Percentiles rank a stretch among this genome's conserved stretches.
Evolutionary conservation across 2,113 vertebrate species (phyloP).

Genomic region (Ptilonorhynchus violaceus): DNA sequence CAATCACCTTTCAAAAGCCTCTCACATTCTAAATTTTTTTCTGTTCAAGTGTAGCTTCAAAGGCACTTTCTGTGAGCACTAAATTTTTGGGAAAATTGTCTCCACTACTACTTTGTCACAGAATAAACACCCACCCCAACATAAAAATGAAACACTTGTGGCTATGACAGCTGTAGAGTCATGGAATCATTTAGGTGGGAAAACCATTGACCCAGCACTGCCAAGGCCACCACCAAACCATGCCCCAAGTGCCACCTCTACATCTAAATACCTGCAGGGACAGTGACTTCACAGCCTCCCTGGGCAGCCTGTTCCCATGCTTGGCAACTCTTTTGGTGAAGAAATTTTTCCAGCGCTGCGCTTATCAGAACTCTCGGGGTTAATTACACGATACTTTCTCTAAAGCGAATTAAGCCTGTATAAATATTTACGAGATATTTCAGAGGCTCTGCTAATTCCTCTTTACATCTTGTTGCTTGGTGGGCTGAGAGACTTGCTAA

Average conservation of each 20-base stretch:
- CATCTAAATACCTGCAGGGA: not conserved
- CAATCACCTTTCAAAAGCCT: not conserved
- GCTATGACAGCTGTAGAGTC: not conserved
- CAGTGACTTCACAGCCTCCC: not conserved
- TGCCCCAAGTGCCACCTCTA: not conserved
- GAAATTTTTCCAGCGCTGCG: not conserved
- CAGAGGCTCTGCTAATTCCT: not conserved
- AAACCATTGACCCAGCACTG: not conserved
- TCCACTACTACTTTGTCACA: not conserved
- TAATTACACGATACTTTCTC: not conserved
- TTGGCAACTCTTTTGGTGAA: not conserved
- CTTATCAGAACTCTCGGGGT: not conserved
- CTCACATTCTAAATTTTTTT: not conserved
- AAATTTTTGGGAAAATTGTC: not conserved
- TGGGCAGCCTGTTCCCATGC: not conserved
- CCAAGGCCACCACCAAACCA: not conserved
- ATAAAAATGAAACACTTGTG: not conserved
- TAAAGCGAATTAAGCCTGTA: not conserved
- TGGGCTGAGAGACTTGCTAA: not conserved
- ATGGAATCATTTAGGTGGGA: not conserved
- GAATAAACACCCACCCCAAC: not conserved
- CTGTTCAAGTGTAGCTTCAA: not conserved
- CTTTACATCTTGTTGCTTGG: not conserved
- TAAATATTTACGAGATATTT: not conserved
- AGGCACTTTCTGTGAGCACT: not conserved